Conservation (phyloP, 2,113 vertebrate genomes). For the Larimichthys crocea region DNA sequence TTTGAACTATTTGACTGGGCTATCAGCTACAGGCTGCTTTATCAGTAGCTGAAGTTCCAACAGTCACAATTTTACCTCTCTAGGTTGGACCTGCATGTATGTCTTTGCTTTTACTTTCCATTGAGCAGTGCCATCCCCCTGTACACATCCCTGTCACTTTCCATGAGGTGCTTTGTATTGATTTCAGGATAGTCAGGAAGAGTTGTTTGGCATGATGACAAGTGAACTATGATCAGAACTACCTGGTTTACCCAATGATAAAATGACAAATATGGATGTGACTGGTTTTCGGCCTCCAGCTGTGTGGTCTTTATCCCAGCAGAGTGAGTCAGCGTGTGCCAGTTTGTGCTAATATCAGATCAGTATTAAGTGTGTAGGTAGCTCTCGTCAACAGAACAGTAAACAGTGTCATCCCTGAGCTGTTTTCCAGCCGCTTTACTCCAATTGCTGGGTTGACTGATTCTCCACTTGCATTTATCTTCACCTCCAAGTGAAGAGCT, state of each 20-base stretch:
- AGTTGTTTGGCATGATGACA: constrained; percentile 28
- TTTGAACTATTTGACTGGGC: not conserved
- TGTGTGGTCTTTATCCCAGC: not conserved
- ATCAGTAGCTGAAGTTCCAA: not conserved
- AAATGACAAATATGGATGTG: not conserved
- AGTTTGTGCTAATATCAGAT: not conserved
- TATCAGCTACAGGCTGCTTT: not conserved
- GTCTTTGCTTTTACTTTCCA: not conserved
- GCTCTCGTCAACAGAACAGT: not conserved
- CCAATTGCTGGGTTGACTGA: not conserved
- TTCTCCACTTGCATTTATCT: not conserved
- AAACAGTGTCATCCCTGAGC: not conserved
- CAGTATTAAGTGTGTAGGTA: not conserved
- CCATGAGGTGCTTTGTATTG: constrained; percentile 7
- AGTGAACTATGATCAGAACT: not conserved
- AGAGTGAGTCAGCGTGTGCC: constrained; percentile 2
- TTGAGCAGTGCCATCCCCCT: not conserved
- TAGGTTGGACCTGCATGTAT: constrained; percentile 20
- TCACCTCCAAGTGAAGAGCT: not conserved
- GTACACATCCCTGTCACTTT: not conserved
- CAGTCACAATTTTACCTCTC: not conserved
- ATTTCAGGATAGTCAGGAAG: constrained; percentile 1
- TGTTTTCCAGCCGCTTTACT: not conserved
- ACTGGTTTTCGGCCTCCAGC: constrained; percentile 4
- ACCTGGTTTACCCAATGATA: not conserved